phyloP scores from a whole-genome alignment of 92 coral and sea anemone genomes.

The Phenganax subtilis region DNA sequence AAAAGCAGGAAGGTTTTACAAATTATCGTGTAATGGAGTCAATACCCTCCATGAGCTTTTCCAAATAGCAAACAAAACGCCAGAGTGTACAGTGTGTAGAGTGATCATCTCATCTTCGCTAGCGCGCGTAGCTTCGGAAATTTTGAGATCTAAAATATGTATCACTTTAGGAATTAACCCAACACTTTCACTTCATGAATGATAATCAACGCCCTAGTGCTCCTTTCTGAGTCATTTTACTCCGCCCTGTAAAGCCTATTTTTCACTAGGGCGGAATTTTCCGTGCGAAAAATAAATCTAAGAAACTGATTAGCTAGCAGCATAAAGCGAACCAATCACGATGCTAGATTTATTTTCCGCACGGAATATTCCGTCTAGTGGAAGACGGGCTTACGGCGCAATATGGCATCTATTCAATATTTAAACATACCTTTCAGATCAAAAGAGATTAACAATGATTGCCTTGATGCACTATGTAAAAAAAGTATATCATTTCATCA shows the following conservation, averaged over 20 bases:
- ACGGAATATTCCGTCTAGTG: too few relatives aligned
- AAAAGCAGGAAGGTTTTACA: not conserved
- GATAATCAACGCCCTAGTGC: too few relatives aligned
- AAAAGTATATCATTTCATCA: not conserved
- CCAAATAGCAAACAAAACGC: slow-evolving; percentile 68
- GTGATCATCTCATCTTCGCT: slow-evolving; percentile 72
- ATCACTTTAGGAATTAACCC: too few relatives aligned
- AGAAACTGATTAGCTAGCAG: too few relatives aligned
- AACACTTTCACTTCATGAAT: too few relatives aligned
- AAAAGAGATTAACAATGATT: slow-evolving; percentile 15
- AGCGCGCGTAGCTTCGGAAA: slow-evolving; percentile 50
- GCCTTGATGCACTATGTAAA: slow-evolving; percentile 23
- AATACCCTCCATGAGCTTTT: slow-evolving; percentile 80
- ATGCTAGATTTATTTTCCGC: too few relatives aligned
- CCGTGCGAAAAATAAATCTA: too few relatives aligned
- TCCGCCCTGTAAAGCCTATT: too few relatives aligned
- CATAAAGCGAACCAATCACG: too few relatives aligned
- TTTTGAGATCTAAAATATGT: slow-evolving; percentile 30
- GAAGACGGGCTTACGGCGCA: not conserved
- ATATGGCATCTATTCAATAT: not conserved
- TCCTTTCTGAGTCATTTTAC: too few relatives aligned
- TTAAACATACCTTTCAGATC: slow-evolving; percentile 8
- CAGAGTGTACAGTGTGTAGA: slow-evolving; percentile 57
- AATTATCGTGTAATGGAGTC: not conserved
- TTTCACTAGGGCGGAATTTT: too few relatives aligned